A percentile compares a stretch with the other conserved stretches of the same genome.
Conservation (phyloP, 2,797 vertebrate genomes). For the Spondyliosoma cantharus region DNA sequence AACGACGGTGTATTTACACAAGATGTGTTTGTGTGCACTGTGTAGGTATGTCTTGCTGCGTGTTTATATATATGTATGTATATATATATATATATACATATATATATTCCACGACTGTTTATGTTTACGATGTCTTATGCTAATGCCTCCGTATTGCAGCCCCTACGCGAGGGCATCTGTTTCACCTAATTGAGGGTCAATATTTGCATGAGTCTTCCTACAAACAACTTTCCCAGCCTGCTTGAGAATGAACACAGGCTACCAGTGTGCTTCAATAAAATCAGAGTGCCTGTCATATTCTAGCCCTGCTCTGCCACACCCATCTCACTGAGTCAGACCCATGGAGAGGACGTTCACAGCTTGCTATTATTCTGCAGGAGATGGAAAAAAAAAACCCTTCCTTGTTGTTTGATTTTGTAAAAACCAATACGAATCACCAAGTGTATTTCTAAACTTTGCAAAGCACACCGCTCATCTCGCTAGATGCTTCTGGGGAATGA, state of each 20-base stretch:
- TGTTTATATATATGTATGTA: constrained; percentile 70
- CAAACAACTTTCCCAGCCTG: constrained; percentile 64
- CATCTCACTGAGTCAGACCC: constrained; percentile 30
- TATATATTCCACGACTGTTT: constrained; percentile 66
- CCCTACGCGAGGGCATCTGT: constrained; percentile 71
- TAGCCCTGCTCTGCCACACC: constrained; percentile 31
- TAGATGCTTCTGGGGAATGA: constrained; percentile 25
- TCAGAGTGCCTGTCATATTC: constrained; percentile 64
- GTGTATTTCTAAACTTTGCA: constrained; percentile 32
- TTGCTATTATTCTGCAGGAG: constrained; percentile 7
- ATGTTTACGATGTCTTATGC: constrained; percentile 63
- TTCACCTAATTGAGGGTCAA: constrained; percentile 81
- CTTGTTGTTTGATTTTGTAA: constrained; percentile 25
- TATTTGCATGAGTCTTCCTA: constrained; percentile 80
- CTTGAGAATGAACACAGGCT: constrained; percentile 68
- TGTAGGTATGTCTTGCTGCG: constrained; percentile 30
- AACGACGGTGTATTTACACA: constrained; percentile 38
- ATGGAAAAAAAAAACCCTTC: background rate
- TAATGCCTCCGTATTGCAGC: constrained; percentile 71
- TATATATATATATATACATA: too few relatives aligned
- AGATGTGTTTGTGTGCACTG: constrained; percentile 52
- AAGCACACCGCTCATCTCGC: constrained; percentile 1
- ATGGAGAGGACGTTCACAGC: constrained; percentile 22
- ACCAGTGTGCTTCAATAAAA: constrained; percentile 70
- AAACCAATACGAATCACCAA: constrained; percentile 19